Conservation (phyloP, 2,797 vertebrate species). For the Rhynchotus rufescens region DNA sequence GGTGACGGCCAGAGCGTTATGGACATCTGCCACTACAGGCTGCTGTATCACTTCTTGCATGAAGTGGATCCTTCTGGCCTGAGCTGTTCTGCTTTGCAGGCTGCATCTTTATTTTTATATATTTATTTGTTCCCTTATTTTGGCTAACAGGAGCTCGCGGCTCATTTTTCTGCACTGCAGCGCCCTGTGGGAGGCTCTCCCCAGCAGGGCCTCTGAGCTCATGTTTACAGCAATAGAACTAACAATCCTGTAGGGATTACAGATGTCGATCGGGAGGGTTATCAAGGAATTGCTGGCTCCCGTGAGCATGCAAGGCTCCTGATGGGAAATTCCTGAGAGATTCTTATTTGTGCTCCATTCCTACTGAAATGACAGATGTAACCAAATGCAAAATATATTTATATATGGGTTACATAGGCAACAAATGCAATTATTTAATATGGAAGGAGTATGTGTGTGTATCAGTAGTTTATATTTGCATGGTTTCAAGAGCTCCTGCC, state of each 20-base stretch:
- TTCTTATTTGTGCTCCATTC: not conserved
- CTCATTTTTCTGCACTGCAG: not conserved
- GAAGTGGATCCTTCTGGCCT: not conserved
- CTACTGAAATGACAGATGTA: not conserved
- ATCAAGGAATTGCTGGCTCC: not conserved
- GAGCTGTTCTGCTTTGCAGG: not conserved
- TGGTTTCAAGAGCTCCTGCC: not conserved
- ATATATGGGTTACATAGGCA: too few species aligned
- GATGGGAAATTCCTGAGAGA: not conserved
- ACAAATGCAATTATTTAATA: too few species aligned
- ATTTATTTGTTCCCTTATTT: not conserved
- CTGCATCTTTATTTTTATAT: not conserved
- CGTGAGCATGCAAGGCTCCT: not conserved
- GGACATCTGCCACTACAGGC: not conserved
- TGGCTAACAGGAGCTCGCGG: not conserved
- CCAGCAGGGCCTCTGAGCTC: not conserved
- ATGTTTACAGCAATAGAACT: not conserved
- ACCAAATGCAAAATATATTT: not conserved
- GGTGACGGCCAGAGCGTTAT: not conserved
- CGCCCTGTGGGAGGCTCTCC: not conserved
- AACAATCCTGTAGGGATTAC: not conserved
- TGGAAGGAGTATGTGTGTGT: not conserved
- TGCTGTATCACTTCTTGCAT: not conserved
- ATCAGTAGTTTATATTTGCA: not conserved
- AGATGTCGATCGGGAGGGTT: not conserved